Evolutionary conservation across 30 jellyfish, hydroid and myxozoan species (phyloP).

Genomic region (Catostylus mosaicus): DNA sequence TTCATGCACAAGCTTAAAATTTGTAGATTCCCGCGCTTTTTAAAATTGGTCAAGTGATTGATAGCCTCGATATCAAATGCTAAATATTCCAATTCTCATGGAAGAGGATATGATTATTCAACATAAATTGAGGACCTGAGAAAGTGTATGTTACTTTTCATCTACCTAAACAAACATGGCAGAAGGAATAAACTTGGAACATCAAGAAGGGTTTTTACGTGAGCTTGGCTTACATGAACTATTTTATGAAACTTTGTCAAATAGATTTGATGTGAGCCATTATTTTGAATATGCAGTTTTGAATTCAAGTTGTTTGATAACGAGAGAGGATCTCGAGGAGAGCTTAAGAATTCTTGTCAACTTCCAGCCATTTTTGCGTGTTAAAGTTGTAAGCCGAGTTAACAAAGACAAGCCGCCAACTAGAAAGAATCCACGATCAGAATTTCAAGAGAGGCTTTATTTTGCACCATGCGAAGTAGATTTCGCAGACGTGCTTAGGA

Average conservation of each 20-base stretch:
- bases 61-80: too few species aligned
- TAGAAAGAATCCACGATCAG: slow-evolving; percentile 1
- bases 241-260: slow-evolving; percentile 13
- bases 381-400: slow-evolving; percentile 26
- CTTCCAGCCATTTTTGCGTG: slow-evolving; percentile 61
- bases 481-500: slow-evolving; percentile 9
- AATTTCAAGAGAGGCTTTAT: not conserved
- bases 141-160: too few species aligned
- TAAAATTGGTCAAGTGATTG: too few species aligned
- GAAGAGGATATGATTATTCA: too few species aligned
- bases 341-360: slow-evolving; percentile 11
- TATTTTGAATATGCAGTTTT: slow-evolving; percentile 42
- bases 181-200: not conserved
- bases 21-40: too few species aligned
- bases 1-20: too few species aligned
- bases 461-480: slow-evolving; percentile 40
- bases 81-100: too few species aligned
- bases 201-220: not conserved
- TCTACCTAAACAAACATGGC: too few species aligned
- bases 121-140: too few species aligned
- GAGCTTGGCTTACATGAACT: slow-evolving; percentile 50
- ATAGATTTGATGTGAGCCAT: slow-evolving; percentile 12
- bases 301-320: slow-evolving; percentile 7
- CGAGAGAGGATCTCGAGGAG: slow-evolving; percentile 24
- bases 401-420: slow-evolving; percentile 4